Evolutionary conservation across 1,140 invertebrate genomes (phyloP), one percentile per base, ranked within the genome.

Genomic region (Aphaenogaster rudis): DNA sequence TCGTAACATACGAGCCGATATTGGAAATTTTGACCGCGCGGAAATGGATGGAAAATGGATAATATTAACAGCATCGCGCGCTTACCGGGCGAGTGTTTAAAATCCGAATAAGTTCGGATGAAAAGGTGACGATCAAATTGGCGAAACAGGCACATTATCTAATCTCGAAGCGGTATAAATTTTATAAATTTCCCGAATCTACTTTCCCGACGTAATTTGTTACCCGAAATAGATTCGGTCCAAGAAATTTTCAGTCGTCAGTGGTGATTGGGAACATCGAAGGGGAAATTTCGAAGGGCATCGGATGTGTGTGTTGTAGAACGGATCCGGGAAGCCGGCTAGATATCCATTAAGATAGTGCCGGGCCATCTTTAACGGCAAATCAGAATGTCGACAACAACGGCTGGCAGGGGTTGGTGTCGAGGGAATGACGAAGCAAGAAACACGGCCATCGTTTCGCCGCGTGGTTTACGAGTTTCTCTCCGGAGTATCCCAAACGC

Each of bases 321-420:
- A 50, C 17, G 28, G 59, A 72, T 79, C 52, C 78, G 61, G n/a
- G 28, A 45, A 80, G 48, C 69, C 81, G 78, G 79, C 82, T 61
- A 91, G 91, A 93, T 93, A 88, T 88, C 91, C 87, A 92, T 93
- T 93, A 92, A 92, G 92, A 93, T 93, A 92, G 72, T 69, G 48
- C 82, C 48, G 9, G 80, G 67, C 66, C 89, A 82, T 92, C 89
- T 92, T 92, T 92, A 93, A 92, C 76, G 86, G 91, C 66, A 79
- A 93, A 91, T 92, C 91, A 90, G 78, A 91, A 92, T 89, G 89
- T 92, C 90, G 88, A 66, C 88, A 61, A 89, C 84, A 77, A 74
- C 54, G 89, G 66, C n/a, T 48, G 17, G 54, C 79, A 64, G 33
- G 45, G 69, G 72, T 78, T 66, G 52, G 82, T 74, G 54, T 61